Percentiles rank a stretch among this genome's conserved stretches.
Conservation (phyloP, 2,888 invertebrate genomes). For the Drosophila anomalata region DNA sequence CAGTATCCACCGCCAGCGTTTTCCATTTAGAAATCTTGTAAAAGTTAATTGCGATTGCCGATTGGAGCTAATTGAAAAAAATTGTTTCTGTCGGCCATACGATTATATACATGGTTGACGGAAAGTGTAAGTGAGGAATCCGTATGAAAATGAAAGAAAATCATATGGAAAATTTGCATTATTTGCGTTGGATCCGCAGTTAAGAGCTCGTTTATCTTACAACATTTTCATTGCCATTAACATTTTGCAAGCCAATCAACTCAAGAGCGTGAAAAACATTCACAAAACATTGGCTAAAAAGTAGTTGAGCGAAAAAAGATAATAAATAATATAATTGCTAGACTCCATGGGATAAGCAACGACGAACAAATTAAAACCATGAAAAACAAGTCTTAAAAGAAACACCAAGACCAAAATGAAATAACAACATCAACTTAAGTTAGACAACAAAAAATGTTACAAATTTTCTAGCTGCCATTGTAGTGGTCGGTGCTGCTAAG, state of each 20-base stretch:
- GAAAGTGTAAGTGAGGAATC: slow-evolving; percentile 66
- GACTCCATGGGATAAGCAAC: slow-evolving; percentile 44
- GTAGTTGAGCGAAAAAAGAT: slow-evolving; percentile 49
- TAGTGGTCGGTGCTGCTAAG: slow-evolving; percentile 33
- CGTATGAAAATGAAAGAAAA: slow-evolving; percentile 14
- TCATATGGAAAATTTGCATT: slow-evolving; percentile 8
- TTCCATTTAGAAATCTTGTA: slow-evolving; percentile 74
- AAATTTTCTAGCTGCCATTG: slow-evolving; percentile 66
- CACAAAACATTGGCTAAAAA: slow-evolving; percentile 36
- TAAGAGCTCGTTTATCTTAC: slow-evolving; percentile 24
- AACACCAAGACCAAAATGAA: slow-evolving; percentile 48
- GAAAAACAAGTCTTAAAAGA: slow-evolving; percentile 69
- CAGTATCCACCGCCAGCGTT: slow-evolving; percentile 36
- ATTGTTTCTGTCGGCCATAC: slow-evolving; percentile 44
- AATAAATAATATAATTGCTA: slow-evolving; percentile 32
- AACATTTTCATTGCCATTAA: slow-evolving; percentile 66
- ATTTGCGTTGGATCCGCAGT: slow-evolving; percentile 11
- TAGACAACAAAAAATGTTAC: slow-evolving; percentile 69
- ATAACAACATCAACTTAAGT: slow-evolving; percentile 41
- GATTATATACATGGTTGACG: slow-evolving; percentile 37
- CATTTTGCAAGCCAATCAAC: slow-evolving; percentile 72
- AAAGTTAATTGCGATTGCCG: slow-evolving; percentile 69
- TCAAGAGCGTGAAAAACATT: slow-evolving; percentile 70
- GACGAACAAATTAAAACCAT: slow-evolving; percentile 72
- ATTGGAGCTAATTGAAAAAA: slow-evolving; percentile 61